Evolutionary conservation across 2,888 invertebrate genomes (phyloP), one percentile per base, ranked within the genome.

Genomic region (Eretmocerus hayati): DNA sequence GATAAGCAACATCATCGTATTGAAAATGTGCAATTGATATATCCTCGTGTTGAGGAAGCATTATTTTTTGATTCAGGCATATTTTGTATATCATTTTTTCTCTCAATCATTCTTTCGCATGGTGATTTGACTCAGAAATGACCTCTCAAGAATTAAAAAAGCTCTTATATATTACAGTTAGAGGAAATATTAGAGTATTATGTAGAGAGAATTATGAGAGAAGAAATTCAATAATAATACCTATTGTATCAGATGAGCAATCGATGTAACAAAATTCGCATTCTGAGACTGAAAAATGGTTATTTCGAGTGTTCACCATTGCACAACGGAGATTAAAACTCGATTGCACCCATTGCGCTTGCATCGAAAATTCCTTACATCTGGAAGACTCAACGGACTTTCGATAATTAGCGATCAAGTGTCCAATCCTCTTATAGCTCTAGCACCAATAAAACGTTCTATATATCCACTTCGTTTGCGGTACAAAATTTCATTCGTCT

Each of bases 291-390:
- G n/a, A n/a, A n/a, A n/a, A n/a, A n/a, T n/a, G n/a, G n/a, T n/a
- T n/a, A n/a, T n/a, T n/a, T n/a, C n/a, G n/a, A n/a, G n/a, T n/a
- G n/a, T n/a, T n/a, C n/a, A 50, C 53, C 53, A 16, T 45, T 46
- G 43, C 46, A 48, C 48, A 46, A 53, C 50, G 53, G 50, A 53
- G 53, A 37, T n/a, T 37, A 50, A 43, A 44, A 48, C 46, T 23
- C 36, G 38, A 53, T 46, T 53, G 48, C 47, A 50, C 50, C 43
- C 39, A 20, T 26, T 32, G 50, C 48, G 50, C 50, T 41, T 8
- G n/a, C 30, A 33, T 22, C 16, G 23, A 18, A 47, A 48, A 48
- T 37, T 48, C 46, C 35, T 33, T 41, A 37, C 36, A 43, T 33
- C 23, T 53, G 53, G 53, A 53, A 53, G 50, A 53, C 53, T 48